These are phyloP conservation scores for Syrphus vitripennis DNA, from an alignment of 2,888 invertebrate species.

Conservation along the genomic window DNA sequence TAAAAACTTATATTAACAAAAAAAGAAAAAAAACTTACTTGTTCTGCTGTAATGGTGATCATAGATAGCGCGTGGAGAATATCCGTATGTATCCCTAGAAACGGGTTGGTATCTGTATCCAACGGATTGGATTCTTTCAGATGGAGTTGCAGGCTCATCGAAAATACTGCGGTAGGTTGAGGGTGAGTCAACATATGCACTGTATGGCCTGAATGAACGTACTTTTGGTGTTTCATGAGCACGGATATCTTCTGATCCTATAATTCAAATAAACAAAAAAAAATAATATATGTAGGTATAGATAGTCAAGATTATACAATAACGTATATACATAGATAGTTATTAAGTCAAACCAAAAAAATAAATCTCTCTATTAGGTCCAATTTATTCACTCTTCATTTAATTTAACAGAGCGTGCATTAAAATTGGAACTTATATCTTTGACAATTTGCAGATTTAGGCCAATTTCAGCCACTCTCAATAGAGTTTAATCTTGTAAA, in stretches of 20 bases:
- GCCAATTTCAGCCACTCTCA: no score
- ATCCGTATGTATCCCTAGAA: conserved; percentile 94
- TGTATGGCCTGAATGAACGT: conserved; percentile 84
- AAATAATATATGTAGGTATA: neutral
- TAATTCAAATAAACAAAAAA: neutral
- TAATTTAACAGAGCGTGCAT: no score
- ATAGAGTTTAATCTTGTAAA: no score
- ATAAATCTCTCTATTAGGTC: no score
- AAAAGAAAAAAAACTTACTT: conserved; percentile 85
- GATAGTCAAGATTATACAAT: no score
- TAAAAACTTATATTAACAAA: no score
- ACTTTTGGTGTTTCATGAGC: conserved; percentile 91
- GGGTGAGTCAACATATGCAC: conserved; percentile 88
- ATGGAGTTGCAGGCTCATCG: conserved; percentile 90
- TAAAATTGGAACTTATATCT: no score
- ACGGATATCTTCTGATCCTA: conserved; percentile 95
- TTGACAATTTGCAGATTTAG: neutral
- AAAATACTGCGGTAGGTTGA: conserved; percentile 92
- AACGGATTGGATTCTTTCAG: conserved; percentile 92
- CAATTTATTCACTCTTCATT: no score
- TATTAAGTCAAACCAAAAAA: neutral
- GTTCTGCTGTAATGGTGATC: conserved; percentile 93
- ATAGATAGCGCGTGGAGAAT: conserved; percentile 93
- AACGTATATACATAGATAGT: no score
- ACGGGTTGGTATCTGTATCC: conserved; percentile 96